Evolutionary conservation across 2,113 vertebrate species (phyloP).

Genomic region (Mobula hypostoma): DNA sequence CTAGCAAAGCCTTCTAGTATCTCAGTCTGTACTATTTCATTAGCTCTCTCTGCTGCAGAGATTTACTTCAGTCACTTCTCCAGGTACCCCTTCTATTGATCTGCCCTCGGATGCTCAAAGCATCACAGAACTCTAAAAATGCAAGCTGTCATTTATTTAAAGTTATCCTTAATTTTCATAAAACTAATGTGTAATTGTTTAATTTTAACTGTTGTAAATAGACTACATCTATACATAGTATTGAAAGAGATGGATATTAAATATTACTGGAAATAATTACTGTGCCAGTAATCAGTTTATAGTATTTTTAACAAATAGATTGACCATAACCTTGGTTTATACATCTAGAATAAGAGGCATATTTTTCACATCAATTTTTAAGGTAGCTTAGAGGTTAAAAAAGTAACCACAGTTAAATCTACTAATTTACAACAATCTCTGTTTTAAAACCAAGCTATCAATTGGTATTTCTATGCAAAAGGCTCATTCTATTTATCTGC

Average conservation of each 20-base stretch:
- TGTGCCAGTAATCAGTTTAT: not conserved
- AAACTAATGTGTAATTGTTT: not conserved
- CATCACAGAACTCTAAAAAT: not conserved
- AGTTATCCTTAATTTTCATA: not conserved
- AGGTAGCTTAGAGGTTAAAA: not conserved
- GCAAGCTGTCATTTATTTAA: not conserved
- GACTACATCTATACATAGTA: not conserved
- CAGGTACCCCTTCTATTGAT: not conserved
- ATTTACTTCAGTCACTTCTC: not conserved
- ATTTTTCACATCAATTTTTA: not conserved
- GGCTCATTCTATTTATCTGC: not conserved
- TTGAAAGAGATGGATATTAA: not conserved
- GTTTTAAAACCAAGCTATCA: not conserved
- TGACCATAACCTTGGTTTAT: too few species aligned
- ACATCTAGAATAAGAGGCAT: too few species aligned
- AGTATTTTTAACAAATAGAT: not conserved
- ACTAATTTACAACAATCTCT: not conserved
- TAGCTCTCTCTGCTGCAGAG: not conserved
- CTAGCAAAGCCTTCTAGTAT: not conserved
- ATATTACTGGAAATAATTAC: not conserved
- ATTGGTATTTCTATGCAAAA: not conserved
- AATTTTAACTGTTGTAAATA: not conserved
- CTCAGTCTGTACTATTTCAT: not conserved
- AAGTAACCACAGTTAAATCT: not conserved
- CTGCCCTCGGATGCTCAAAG: not conserved